Base-by-base conservation (phyloP, 92 coral and sea anemone genomes). In the Porites lobata region DNA sequence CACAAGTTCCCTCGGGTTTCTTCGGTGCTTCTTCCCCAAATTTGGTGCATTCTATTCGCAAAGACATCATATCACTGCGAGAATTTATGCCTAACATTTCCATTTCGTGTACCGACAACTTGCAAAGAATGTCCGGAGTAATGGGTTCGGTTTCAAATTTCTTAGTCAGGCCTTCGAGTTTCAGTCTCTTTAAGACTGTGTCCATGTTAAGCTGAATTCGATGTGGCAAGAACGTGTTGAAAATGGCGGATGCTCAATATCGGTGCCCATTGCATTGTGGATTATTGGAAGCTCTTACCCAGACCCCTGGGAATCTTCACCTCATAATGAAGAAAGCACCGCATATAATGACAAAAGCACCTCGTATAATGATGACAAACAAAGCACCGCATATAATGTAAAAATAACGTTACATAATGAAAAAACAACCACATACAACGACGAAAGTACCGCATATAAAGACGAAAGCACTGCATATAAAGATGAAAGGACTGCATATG, bases 61-160 rank as follows among this genome's bases (percentile, higher is more conserved):
- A 73, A 77, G 90, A 74, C 95, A 89, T 92, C 80, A 92, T 89
- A 65, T 85, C 93, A 71, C 84, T 86, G 61, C 79, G 53, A 84
- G 62, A 82, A 47, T 75, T 78, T 74, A 92, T 18, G 61, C 95
- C 91, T 24, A 89, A 85, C 21, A 66, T 69, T 79, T 85, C 76
- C 75, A 89, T 80, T 17, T 92, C 86, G 71, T 85, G 71, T 72
- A 82, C 81, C 6, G 92, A 84, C 73, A 88, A 76, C 86, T 83
- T 83, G 87, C 76, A 66, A 81, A 69, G 56, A 52, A 77, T 8
- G 81, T 77, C 81, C 20, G 63, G 75, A 65, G 75, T 47, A 65
- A 80, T 65, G 29, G 1, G 29, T 65, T 80, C 75, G n/a, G 32
- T 65, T 80, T 65, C 14, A 80, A 65, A 65, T 50, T 65, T 80